phyloP scores from a whole-genome alignment of 1,140 invertebrate species.

The Phocides pigmalion region DNA sequence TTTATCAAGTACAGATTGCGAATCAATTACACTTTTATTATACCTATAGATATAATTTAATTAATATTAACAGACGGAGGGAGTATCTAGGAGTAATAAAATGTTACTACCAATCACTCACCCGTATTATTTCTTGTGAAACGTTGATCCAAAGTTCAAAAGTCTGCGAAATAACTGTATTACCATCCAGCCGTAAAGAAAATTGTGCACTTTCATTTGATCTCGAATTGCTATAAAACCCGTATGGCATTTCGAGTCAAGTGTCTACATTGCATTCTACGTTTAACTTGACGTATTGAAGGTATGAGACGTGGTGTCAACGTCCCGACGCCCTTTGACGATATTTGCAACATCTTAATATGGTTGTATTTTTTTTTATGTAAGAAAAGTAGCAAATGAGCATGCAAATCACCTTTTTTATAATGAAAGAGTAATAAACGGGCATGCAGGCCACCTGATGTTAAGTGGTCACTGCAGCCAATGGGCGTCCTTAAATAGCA shows the following conservation, averaged over 20 bases:
- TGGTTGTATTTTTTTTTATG: too few relatives aligned
- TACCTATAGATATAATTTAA: too few relatives aligned
- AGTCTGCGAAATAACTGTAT: slow-evolving; percentile 9
- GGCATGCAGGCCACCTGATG: too few relatives aligned
- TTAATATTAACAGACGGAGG: not conserved
- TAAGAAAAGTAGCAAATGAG: too few relatives aligned
- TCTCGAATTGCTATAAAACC: slow-evolving; percentile 31
- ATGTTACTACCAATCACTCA: not conserved
- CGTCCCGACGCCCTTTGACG: slow-evolving; percentile 5
- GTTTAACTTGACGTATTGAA: slow-evolving; percentile 4
- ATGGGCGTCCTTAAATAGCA: too few relatives aligned
- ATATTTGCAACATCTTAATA: slow-evolving; percentile 7
- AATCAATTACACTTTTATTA: too few relatives aligned
- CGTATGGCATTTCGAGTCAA: slow-evolving; percentile 15
- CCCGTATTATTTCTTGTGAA: not conserved
- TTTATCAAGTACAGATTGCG: too few relatives aligned
- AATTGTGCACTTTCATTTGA: slow-evolving; percentile 28
- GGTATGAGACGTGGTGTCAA: slow-evolving; percentile 15
- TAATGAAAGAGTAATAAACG: too few relatives aligned
- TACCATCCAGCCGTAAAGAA: slow-evolving; percentile 9
- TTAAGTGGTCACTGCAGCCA: too few relatives aligned
- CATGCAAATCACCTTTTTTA: too few relatives aligned
- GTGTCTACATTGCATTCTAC: slow-evolving; percentile 11
- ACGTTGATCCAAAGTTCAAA: not conserved
- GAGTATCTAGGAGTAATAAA: not conserved